Conservation (phyloP, 2,888 invertebrate species). For the Drosophila formosana region DNA sequence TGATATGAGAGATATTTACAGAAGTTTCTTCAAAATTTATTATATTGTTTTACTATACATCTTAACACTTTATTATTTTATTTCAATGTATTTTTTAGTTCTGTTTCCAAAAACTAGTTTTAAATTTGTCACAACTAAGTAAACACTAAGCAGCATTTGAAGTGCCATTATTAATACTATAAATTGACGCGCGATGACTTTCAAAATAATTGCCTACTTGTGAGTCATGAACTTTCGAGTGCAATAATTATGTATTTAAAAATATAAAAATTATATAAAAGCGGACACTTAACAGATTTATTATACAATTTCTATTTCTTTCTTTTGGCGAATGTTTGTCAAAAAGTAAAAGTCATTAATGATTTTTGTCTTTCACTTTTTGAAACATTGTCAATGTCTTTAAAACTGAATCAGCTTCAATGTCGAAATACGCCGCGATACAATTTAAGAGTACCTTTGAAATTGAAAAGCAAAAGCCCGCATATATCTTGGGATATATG, state of each 20-base stretch:
- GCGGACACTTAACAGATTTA: background rate
- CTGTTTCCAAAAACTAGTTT: no score
- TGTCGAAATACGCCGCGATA: slow-evolving; percentile 4
- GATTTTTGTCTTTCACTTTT: slow-evolving; percentile 49
- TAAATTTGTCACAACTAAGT: no score
- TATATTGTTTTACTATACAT: no score
- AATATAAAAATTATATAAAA: slow-evolving; percentile 9
- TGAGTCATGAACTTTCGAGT: slow-evolving; percentile 4
- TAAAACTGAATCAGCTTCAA: background rate
- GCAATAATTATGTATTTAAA: background rate
- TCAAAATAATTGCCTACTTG: background rate
- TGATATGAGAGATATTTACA: no score
- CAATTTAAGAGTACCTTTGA: slow-evolving; percentile 7
- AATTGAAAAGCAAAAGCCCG: slow-evolving; percentile 8
- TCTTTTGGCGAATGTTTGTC: slow-evolving; percentile 12
- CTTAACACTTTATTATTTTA: no score
- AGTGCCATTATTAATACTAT: background rate
- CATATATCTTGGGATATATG: background rate
- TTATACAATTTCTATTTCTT: background rate
- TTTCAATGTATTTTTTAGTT: no score
- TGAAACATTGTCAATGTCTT: slow-evolving; percentile 26
- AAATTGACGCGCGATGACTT: background rate
- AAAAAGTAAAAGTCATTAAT: slow-evolving; percentile 31
- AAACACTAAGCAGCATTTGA: background rate
- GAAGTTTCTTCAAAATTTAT: no score